Conservation (phyloP, 2,797 vertebrate species). For the Crocidura indochinensis region DNA sequence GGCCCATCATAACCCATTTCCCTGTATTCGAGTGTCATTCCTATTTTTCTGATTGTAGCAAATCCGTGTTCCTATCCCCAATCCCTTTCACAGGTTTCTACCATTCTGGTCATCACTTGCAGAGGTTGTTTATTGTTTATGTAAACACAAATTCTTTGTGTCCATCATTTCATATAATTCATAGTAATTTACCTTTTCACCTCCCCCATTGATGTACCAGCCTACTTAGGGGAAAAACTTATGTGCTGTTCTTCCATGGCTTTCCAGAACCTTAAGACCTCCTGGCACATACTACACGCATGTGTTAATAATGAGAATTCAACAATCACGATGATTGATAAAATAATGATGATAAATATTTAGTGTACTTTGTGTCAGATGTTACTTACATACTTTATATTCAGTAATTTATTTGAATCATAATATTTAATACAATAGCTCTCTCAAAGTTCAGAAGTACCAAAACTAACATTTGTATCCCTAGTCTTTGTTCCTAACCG, state of each 20-base stretch:
- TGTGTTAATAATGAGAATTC: not conserved
- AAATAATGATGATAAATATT: not conserved
- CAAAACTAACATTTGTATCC: constrained; percentile 31
- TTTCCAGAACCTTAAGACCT: not conserved
- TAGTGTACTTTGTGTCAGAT: not conserved
- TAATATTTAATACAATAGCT: not conserved
- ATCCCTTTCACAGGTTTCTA: not conserved
- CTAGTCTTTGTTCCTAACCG: constrained; percentile 16
- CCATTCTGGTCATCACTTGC: not conserved
- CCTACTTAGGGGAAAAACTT: not conserved
- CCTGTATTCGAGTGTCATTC: not conserved
- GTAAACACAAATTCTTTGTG: not conserved
- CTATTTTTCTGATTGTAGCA: constrained; percentile 17
- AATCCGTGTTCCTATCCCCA: not conserved
- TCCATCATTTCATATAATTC: constrained; percentile 16
- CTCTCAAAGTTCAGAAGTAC: not conserved
- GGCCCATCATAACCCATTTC: not conserved
- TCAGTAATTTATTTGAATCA: constrained; percentile 30
- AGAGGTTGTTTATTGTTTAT: not conserved
- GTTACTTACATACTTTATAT: not conserved
- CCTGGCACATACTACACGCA: not conserved
- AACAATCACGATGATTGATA: no score
- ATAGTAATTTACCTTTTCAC: constrained; percentile 11
- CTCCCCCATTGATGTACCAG: not conserved
- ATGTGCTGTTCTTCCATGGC: constrained; percentile 9